Base-by-base conservation (phyloP, 2,113 vertebrate genomes). In the Alethe castanea region DNA sequence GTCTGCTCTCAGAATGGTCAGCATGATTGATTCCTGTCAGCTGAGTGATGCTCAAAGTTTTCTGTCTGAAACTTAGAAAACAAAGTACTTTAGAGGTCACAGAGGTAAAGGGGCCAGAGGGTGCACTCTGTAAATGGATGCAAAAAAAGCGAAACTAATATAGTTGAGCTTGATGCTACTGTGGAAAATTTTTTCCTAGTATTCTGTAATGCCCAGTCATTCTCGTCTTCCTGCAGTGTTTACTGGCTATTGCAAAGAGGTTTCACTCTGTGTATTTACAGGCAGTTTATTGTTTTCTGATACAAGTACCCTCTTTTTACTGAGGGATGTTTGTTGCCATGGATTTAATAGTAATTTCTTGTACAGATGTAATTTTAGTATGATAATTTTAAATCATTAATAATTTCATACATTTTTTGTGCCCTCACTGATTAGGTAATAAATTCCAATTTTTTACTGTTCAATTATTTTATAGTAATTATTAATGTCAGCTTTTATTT, bases 21-120 rank as follows among this genome's bases (percentile, higher is more conserved):
- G 45, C 0, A 0, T 0, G 0, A 26, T 33, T 0, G 0, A 13
- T 52, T n/a, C 31, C 67, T 66, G 44, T 81, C 56, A 59, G 42
- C 56, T 74, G 56, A 1, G 1, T 25, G 59, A 38, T 65, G 29
- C 59, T 66, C 25, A 5, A 8, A 48, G 29, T 40, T 70, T 84
- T 74, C 57, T 67, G 5, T n/a, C 73, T 64, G 65, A 86, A 89
- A 74, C 66, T 57, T 38, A 25, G 33, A 31, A 65, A 76, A 33
- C 8, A 38, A 61, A 83, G 24, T 42, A 45, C 31, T 61, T n/a
- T 79, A 24, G 52, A 87, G 20, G 40, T 67, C 33, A n/a, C 8
- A 20, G 61, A 72, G 54, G 53, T 67, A 76, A 83, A 71, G 53
- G 44, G 62, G 8, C n/a, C 3, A 3, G 22, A 16, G 22, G 10